Percentiles rank a stretch among this genome's conserved stretches.
phyloP scores from a whole-genome alignment of 2,113 vertebrate genomes.

The Sigmodon hispidus region DNA sequence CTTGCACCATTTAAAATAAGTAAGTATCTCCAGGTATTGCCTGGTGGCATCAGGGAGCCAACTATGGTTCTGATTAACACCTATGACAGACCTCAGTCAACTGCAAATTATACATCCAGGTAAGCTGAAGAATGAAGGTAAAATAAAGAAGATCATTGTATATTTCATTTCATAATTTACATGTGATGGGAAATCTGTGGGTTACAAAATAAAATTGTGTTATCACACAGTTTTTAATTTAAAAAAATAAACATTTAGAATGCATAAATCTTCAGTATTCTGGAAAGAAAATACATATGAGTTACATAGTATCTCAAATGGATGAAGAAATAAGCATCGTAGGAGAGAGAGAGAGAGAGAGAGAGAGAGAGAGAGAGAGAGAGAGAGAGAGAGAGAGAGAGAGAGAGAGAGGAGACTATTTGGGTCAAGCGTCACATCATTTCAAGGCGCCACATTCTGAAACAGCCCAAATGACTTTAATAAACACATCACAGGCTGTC shows the following conservation, averaged over 20 bases:
- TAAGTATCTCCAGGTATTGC: background rate
- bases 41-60: background rate
- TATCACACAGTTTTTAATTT: background rate
- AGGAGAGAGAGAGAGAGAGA: background rate
- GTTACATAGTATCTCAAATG: constrained; percentile 14
- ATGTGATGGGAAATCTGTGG: background rate
- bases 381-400: background rate
- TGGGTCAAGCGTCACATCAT: background rate
- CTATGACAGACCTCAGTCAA: background rate
- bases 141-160: background rate
- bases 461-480: constrained; percentile 31
- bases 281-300: background rate
- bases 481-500: constrained; percentile 7
- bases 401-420: background rate
- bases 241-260: background rate
- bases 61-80: background rate
- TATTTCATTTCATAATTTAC: background rate
- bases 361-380: background rate
- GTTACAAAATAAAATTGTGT: background rate
- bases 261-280: background rate
- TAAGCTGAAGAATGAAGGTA: background rate
- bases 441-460: constrained; percentile 42
- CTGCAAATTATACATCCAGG: background rate
- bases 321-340: constrained; percentile 24
- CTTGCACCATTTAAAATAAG: background rate